Evolutionary conservation across 2,113 vertebrate species (phyloP).

Genomic region (Nycticryphes semicollaris): DNA sequence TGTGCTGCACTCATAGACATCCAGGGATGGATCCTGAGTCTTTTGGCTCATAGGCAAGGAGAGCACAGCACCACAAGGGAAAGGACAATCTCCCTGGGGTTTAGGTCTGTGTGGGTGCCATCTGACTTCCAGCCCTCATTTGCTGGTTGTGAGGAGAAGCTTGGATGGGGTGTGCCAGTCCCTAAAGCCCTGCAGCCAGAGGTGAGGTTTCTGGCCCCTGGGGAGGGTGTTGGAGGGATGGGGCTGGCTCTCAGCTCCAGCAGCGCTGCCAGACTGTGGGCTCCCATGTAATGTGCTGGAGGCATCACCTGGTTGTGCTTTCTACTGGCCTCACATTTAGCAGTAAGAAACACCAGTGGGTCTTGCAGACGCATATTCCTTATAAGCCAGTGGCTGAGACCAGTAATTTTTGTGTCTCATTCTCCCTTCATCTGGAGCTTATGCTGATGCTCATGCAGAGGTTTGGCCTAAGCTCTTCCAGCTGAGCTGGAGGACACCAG

Average conservation of each 20-base stretch:
- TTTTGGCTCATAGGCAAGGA: not conserved
- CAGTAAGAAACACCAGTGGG: not conserved
- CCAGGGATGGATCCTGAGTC: not conserved
- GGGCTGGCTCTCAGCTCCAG: not conserved
- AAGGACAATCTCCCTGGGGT: not conserved
- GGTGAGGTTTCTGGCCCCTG: not conserved
- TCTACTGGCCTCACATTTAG: not conserved
- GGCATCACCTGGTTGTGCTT: not conserved
- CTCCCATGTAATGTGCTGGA: not conserved
- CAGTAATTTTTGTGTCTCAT: not conserved
- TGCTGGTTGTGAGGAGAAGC: not conserved
- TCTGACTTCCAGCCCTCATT: not conserved
- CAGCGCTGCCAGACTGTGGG: fast-evolving
- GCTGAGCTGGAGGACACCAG: not conserved
- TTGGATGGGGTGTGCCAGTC: not conserved
- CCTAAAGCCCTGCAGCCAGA: not conserved
- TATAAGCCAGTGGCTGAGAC: not conserved
- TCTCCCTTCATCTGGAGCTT: not conserved
- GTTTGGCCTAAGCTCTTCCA: not conserved
- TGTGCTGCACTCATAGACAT: not conserved
- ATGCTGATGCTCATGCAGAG: not conserved
- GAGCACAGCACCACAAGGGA: not conserved
- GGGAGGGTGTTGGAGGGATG: not conserved
- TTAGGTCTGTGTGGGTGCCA: not conserved
- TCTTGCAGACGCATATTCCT: fast-evolving